Evolutionary conservation across 2,888 invertebrate genomes (phyloP).

Genomic region (Caenorhabditis auriculariae): DNA sequence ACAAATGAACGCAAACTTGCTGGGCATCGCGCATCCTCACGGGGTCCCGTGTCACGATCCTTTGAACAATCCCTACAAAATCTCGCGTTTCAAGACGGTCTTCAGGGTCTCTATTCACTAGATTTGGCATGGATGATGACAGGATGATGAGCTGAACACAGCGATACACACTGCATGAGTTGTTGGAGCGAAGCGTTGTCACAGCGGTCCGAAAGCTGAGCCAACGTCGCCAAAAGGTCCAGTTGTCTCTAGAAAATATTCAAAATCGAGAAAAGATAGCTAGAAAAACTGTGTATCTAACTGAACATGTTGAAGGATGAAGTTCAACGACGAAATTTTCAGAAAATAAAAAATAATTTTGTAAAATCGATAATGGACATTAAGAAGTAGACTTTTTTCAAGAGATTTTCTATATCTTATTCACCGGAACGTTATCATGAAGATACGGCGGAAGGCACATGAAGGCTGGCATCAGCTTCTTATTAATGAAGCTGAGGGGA

Average conservation of each 20-base stretch:
- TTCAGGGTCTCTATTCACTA: constrained; percentile 15
- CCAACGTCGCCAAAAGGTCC: constrained; percentile 52
- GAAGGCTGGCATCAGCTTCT: constrained; percentile 50
- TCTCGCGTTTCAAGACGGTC: no score
- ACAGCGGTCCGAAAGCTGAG: constrained; percentile 57
- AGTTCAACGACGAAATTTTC: not conserved
- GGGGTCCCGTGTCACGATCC: constrained; percentile 58
- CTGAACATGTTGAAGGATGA: not conserved
- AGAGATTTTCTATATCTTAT: not conserved
- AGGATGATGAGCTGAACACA: constrained; percentile 55
- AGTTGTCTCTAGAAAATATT: constrained; percentile 50
- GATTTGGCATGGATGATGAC: constrained; percentile 61
- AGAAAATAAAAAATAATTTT: not conserved
- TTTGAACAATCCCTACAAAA: constrained; percentile 59
- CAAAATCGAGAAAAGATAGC: no score
- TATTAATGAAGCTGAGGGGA: constrained; percentile 47
- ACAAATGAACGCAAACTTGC: constrained; percentile 54
- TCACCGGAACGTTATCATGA: constrained; percentile 57
- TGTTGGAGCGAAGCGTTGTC: constrained; percentile 44
- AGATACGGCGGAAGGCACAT: constrained; percentile 50
- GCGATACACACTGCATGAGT: constrained; percentile 44
- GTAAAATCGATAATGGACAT: not conserved
- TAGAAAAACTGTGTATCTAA: not conserved
- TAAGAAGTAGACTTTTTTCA: constrained; percentile 2
- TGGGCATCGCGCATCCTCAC: constrained; percentile 49